Evolutionary conservation across 2,797 vertebrate genomes (phyloP).

Genomic region (Typhlichthys eigenmanni): DNA sequence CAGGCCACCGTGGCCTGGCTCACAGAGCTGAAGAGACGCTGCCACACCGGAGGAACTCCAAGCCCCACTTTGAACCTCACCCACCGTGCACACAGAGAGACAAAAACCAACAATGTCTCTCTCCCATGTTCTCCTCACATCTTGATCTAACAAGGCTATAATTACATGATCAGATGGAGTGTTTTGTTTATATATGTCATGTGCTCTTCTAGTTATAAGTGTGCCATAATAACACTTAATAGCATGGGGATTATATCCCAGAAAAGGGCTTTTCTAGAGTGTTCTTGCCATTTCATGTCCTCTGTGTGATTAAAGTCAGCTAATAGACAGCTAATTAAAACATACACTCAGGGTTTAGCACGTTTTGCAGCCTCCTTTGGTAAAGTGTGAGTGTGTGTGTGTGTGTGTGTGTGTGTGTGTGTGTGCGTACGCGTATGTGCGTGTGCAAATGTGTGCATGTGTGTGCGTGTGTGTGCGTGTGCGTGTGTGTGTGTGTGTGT

Average conservation of each 20-base stretch:
- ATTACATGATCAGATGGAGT: constrained; percentile 47
- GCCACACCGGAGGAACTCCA: constrained; percentile 55
- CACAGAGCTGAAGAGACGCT: constrained; percentile 33
- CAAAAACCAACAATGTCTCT: constrained; percentile 1
- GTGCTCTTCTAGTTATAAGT: constrained; percentile 34
- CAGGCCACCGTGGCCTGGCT: constrained; percentile 52
- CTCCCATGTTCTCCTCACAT: background rate
- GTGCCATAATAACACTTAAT: constrained; percentile 53
- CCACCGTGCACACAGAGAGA: constrained; percentile 11
- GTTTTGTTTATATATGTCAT: constrained; percentile 51
- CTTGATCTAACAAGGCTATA: constrained; percentile 53
- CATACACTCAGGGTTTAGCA: background rate
- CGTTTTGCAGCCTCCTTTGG: too few relatives aligned
- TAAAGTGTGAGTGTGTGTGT: too few relatives aligned
- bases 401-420: background rate
- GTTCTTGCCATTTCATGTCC: constrained; percentile 48
- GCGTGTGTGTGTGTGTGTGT: background rate
- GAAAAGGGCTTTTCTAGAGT: constrained; percentile 33
- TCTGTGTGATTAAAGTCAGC: constrained; percentile 63
- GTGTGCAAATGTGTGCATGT: constrained; percentile 11
- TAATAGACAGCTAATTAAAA: constrained; percentile 27
- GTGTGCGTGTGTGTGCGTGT: too few relatives aligned
- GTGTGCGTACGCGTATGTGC: background rate
- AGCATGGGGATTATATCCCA: constrained; percentile 38
- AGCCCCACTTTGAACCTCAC: constrained; percentile 8